Conservation (phyloP, 2,797 vertebrate species). For the Schizopygopsis malacanthus region DNA sequence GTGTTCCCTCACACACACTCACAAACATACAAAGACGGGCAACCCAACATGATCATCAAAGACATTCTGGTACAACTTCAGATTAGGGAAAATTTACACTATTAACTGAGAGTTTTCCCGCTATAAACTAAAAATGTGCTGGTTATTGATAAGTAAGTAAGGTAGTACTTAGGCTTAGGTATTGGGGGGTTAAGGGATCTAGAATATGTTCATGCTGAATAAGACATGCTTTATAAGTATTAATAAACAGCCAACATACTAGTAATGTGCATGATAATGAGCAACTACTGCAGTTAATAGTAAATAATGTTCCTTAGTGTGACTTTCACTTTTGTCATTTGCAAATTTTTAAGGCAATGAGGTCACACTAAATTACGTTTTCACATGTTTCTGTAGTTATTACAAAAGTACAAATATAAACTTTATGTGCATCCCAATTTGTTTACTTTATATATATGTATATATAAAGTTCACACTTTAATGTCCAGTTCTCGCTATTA, state of each 20-base stretch:
- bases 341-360: background rate
- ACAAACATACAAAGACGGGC: conserved; percentile 37
- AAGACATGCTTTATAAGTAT: background rate
- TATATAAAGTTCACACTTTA: too few relatives aligned
- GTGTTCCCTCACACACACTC: conserved; percentile 64
- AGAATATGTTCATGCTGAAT: background rate
- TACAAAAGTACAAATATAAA: background rate
- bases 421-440: too few relatives aligned
- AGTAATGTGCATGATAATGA: background rate
- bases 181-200: background rate
- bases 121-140: background rate
- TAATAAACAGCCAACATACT: background rate
- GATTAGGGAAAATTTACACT: background rate
- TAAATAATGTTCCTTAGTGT: background rate
- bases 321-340: background rate
- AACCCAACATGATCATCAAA: background rate
- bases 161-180: background rate
- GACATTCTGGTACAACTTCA: background rate
- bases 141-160: background rate
- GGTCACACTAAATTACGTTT: background rate
- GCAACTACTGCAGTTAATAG: background rate
- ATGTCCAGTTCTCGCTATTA: too few relatives aligned
- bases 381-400: background rate
- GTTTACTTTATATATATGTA: too few relatives aligned
- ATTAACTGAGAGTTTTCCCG: background rate